Evolutionary conservation across 2,797 vertebrate species (phyloP), one percentile per base, ranked within the genome.

Genomic region (Spatula clypeata): DNA sequence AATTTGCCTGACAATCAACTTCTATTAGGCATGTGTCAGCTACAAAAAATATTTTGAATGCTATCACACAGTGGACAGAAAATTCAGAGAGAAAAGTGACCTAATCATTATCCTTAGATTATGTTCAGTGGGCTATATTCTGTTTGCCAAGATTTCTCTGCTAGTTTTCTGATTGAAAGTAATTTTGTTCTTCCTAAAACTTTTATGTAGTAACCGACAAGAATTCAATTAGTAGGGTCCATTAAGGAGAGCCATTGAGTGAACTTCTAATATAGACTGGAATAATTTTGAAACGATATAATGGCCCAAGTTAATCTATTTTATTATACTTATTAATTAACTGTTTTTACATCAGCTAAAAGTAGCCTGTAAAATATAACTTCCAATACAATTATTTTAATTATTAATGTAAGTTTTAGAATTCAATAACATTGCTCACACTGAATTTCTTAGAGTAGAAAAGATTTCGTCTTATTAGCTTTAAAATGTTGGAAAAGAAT

Each of bases 151-250:
- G 45, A 77, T 38, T n/a, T n/a, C 32, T 77, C 54, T 69, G 12
- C 27, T 87, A 58, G 45, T 93, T 90, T 92, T 81, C 69, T 23
- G 12, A 76, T 74, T 80, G 74, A 91, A 96, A 94, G 31, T 80
- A 74, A 83, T 94, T 95, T 79, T 94, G 45, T 60, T 34, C 69
- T 87, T 94, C 57, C 45, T 94, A 81, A 93, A 95, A 83, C 51
- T 91, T 89, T 71, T 58, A 92, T 55, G 61, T 69, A 92, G n/a
- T 21, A 62, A 72, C 3, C 77, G 80, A 61, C 42, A 36, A 44
- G 44, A 60, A 90, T 93, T 86, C 77, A 93, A 55, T 94, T 86
- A 91, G 88, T 71, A 64, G n/a, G 60, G 44, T 73, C 55, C 15
- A 88, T 92, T 92, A 80, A 92, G 74, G 32, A 76, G 14, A 32